A percentile compares a stretch with the other conserved stretches of the same genome.
Evolutionary conservation across 2,113 vertebrate species (phyloP).

Genomic region (Oreocharis arfaki): DNA sequence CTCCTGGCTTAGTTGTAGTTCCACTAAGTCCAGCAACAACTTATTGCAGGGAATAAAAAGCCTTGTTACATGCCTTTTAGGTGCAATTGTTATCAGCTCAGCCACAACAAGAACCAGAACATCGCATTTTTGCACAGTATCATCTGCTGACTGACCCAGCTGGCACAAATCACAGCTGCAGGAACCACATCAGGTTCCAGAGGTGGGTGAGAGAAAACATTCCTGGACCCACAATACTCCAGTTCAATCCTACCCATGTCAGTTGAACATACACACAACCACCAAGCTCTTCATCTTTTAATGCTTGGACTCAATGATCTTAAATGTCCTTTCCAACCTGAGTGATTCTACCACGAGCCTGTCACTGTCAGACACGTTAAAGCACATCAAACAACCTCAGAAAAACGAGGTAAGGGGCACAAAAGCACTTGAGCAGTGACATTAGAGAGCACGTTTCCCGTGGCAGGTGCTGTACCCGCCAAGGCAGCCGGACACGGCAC

Average conservation of each 20-base stretch:
- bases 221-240: not conserved
- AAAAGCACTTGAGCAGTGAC: not conserved
- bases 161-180: not conserved
- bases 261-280: not conserved
- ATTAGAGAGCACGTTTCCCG: rapidly evolving
- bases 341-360: not conserved
- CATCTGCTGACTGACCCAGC: not conserved
- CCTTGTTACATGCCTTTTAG: rapidly evolving
- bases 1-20: not conserved
- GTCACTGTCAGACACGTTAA: rapidly evolving
- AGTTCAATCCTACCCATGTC: rapidly evolving
- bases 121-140: not conserved
- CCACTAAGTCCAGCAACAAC: not conserved
- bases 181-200: not conserved
- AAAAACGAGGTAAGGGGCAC: not conserved
- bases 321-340: not conserved
- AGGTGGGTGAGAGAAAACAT: not conserved
- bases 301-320: not conserved
- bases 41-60: not conserved
- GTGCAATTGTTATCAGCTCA: not conserved
- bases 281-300: not conserved
- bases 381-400: rapidly evolving
- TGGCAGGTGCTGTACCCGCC: no score
- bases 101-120: not conserved
- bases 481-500: not conserved